These are phyloP conservation scores for Oreortyx pictus DNA, from an alignment of 2,797 vertebrate genomes.

Conservation along the genomic window DNA sequence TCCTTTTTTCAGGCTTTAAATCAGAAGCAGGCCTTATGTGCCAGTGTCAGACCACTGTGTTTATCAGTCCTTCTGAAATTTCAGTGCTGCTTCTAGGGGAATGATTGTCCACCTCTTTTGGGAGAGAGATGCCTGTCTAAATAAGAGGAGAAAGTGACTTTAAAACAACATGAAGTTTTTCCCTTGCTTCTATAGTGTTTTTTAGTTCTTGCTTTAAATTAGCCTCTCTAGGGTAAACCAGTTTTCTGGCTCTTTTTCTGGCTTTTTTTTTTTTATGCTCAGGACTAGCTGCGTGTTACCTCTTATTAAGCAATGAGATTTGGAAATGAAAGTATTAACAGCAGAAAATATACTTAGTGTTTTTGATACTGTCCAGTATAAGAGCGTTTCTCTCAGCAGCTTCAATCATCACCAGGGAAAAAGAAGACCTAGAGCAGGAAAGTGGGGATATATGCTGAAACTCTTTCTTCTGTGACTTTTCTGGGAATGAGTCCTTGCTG, in stretches of 20 bases:
- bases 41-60: neutral
- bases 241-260: neutral
- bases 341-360: neutral
- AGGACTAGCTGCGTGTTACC: neutral
- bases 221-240: neutral
- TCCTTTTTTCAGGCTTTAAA: conserved; percentile 3
- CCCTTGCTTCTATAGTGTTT: neutral
- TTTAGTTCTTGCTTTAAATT: neutral
- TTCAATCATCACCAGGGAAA: neutral
- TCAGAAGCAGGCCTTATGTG: conserved; percentile 25
- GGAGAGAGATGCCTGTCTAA: neutral
- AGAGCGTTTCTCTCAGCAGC: neutral
- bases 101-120: neutral
- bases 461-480: neutral
- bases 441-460: neutral
- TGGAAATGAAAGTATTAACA: conserved; percentile 21
- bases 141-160: neutral
- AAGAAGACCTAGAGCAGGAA: neutral
- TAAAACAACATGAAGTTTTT: neutral
- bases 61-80: conserved; percentile 31
- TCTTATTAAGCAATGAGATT: neutral
- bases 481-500: neutral
- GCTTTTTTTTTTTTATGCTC: neutral
- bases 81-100: neutral
- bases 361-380: neutral